Evolutionary conservation across 2,797 vertebrate species (phyloP).

Genomic region (Intellagama lesueurii): DNA sequence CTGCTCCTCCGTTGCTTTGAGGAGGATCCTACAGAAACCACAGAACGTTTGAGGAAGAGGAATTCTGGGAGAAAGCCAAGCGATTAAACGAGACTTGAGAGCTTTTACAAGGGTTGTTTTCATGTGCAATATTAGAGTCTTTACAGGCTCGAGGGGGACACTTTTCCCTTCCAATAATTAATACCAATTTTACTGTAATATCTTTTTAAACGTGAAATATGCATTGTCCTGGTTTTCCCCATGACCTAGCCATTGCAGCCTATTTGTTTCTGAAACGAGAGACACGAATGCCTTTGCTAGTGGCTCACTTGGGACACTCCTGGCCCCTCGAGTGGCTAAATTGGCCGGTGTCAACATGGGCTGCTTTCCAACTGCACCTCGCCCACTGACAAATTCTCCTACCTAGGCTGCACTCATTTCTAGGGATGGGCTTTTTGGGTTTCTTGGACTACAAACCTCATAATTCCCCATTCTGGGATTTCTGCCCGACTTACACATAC

Average conservation of each 20-base stretch:
- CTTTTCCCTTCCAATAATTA: constrained; percentile 62
- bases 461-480: no score
- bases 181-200: constrained; percentile 61
- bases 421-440: no score
- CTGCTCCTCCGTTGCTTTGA: constrained; percentile 8
- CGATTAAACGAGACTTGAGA: constrained; percentile 1
- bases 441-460: no score
- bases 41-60: constrained; percentile 36
- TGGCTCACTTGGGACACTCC: constrained; percentile 52
- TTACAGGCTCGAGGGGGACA: constrained; percentile 56
- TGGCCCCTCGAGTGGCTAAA: constrained; percentile 61
- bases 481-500: no score
- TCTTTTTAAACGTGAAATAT: constrained; percentile 60
- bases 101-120: constrained; percentile 49
- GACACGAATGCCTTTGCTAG: constrained; percentile 37
- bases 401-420: not conserved
- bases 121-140: constrained; percentile 67
- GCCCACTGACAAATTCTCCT: not conserved
- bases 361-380: not conserved
- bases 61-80: constrained; percentile 60
- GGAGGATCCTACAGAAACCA: constrained; percentile 22
- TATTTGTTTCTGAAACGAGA: constrained; percentile 47
- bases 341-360: constrained; percentile 30
- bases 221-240: constrained; percentile 59
- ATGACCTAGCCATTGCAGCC: constrained; percentile 48